Conservation (phyloP, 2,797 vertebrate species). For the Parauchenoglanis punctatus region DNA sequence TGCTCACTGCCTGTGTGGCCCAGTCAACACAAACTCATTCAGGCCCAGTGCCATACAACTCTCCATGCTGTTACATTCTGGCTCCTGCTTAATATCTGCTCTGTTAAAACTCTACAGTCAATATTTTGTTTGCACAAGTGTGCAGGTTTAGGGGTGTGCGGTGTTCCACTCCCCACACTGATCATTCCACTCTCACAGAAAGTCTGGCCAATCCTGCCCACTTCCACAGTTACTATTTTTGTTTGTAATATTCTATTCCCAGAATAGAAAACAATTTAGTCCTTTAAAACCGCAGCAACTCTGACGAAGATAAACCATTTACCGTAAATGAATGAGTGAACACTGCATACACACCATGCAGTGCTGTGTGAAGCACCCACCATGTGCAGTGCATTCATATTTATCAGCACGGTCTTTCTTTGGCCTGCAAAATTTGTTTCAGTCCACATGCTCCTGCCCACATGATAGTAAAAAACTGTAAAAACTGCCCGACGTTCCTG, state of each 20-base stretch:
- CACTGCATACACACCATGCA: neutral
- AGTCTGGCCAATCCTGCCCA: neutral
- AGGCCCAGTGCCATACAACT: conserved; percentile 16
- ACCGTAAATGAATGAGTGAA: neutral
- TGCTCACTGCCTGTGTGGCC: conserved; percentile 30
- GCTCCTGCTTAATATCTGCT: conserved; percentile 11
- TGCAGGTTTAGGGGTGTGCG: conserved; percentile 12
- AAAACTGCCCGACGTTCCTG: conserved; percentile 7
- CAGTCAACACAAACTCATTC: conserved; percentile 16
- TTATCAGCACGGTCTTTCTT: neutral
- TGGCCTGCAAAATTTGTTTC: neutral
- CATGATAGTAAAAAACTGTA: neutral
- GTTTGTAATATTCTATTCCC: neutral
- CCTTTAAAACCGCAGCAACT: neutral
- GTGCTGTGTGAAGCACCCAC: neutral
- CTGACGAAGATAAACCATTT: neutral
- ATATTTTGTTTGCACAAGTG: conserved; percentile 53
- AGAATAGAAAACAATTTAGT: neutral
- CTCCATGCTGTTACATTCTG: neutral
- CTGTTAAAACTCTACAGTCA: conserved; percentile 13
- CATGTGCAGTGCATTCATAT: neutral
- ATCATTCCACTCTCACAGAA: neutral
- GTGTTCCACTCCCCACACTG: neutral
- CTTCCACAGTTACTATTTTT: neutral
- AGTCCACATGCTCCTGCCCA: neutral